phyloP scores from a whole-genome alignment of 2,888 invertebrate species.

The Diarsia rubi region DNA sequence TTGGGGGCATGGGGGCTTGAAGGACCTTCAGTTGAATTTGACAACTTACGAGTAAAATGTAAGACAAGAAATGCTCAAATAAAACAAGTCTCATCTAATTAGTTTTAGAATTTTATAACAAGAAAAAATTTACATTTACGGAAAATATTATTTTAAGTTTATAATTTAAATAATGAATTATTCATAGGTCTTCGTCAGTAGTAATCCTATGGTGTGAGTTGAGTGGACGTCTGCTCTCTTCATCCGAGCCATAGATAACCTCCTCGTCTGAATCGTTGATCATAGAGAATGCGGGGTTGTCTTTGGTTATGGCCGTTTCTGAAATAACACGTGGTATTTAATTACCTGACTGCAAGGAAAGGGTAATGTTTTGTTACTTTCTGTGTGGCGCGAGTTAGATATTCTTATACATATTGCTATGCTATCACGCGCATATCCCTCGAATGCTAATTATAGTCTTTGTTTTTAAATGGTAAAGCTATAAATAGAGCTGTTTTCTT shows the following conservation, averaged over 20 bases:
- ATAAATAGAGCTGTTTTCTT: no score
- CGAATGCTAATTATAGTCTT: not conserved
- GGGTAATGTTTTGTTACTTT: no score
- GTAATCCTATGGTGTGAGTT: conserved; percentile 93
- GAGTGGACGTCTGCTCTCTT: conserved; percentile 95
- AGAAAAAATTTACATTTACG: conserved; percentile 76
- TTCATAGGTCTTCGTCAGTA: conserved; percentile 89
- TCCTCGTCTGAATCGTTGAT: conserved; percentile 99
- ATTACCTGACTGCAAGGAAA: no score
- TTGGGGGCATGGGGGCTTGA: no score
- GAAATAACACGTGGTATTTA: conserved; percentile 67
- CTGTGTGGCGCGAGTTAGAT: no score
- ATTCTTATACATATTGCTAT: no score
- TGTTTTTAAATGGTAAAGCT: not conserved
- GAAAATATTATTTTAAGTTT: conserved; percentile 66
- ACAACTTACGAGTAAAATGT: not conserved
- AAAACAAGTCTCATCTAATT: conserved; percentile 40
- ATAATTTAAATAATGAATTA: conserved; percentile 44
- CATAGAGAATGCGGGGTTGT: conserved; percentile 99
- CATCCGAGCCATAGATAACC: conserved; percentile 98
- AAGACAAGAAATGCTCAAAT: not conserved
- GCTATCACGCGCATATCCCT: no score
- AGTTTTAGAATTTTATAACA: conserved; percentile 79
- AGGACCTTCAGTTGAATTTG: not conserved
- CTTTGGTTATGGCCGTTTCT: conserved; percentile 98